Percentiles rank a stretch among this genome's conserved stretches.
phyloP scores from a whole-genome alignment of 1,140 invertebrate species.

The Drosophila teissieri region DNA sequence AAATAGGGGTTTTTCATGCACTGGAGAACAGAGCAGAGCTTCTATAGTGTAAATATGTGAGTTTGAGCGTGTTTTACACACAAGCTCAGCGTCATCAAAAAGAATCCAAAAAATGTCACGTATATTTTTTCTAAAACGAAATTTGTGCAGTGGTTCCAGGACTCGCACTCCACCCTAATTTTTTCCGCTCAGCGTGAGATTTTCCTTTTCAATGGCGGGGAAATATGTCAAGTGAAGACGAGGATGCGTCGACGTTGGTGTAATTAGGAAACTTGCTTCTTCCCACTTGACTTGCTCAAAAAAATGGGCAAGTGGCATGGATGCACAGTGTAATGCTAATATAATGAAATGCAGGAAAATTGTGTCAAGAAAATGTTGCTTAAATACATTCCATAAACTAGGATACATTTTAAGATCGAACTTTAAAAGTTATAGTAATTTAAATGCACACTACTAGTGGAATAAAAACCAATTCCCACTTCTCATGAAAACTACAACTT shows the following conservation, averaged over 20 bases:
- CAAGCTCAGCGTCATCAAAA: constrained; percentile 14
- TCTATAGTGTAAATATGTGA: constrained; percentile 11
- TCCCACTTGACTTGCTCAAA: constrained; percentile 70
- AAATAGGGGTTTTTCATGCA: constrained; percentile 20
- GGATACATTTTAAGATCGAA: background rate
- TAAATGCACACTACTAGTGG: background rate
- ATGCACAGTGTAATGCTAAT: constrained; percentile 3
- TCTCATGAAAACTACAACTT: background rate
- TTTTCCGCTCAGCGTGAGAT: constrained; percentile 24
- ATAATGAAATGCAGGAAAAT: background rate
- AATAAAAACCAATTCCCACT: too few species aligned
- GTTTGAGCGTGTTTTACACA: constrained; percentile 9
- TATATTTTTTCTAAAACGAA: constrained; percentile 32
- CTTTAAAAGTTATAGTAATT: background rate
- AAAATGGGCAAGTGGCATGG: background rate
- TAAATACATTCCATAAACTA: too few species aligned
- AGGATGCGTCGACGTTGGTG: constrained; percentile 56
- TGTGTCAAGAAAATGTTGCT: constrained; percentile 7
- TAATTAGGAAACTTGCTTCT: constrained; percentile 77
- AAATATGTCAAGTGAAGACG: constrained; percentile 68
- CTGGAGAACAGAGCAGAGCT: constrained; percentile 3
- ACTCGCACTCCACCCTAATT: constrained; percentile 1
- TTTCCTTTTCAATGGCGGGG: constrained; percentile 48
- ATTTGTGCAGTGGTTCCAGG: background rate
- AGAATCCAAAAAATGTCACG: constrained; percentile 29